Base-by-base conservation (phyloP, 2,888 invertebrate genomes). In the Nymphalis urticae region DNA sequence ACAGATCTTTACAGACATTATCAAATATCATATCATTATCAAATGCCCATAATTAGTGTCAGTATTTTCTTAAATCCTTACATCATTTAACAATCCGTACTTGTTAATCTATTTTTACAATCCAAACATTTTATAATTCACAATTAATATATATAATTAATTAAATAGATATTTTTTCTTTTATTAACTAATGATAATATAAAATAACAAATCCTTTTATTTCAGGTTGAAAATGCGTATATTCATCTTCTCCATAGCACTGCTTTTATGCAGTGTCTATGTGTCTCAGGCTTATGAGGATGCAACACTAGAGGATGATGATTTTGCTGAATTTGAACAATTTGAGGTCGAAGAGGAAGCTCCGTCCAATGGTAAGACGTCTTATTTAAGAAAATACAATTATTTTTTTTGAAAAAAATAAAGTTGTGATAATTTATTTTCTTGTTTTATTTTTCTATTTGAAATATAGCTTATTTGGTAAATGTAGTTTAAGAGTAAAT, bases 251-350 rank as follows among this genome's bases (percentile, higher is more conserved):
- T 78, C 85, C 19, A 69, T 89, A 79, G 81, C 80, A 64, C 75
- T 92, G 75, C 75, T 91, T 62, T 73, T 88, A 51, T 85, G 88
- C 76, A 80, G 85, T 72, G 80, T 78, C 5, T 75, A 81, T 13
- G 70, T 84, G 19, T 89, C 88, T 47, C 86, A 84, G 6, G 90
- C 84, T 2, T 92, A 79, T 75, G 93, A 93, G 73, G 93, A 92
- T 71, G 80, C 82, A 6, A 85, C 83, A 4, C 75, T 92, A 16
- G 95, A 96, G 76, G 97, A 98, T 83, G 97, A 97, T 93, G 98
- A 98, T 80, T 98, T 98, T 93, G 98, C 98, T 0, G 98, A 98
- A 88, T 98, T 98, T 88, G 97, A 97, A 86, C 96, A 97, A 83
- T 96, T 97, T 85, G 96, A 96, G 80, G 95, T 95, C 58, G 97